Evolutionary conservation across 64 coral and sea anemone genomes (phyloP).

Genomic region (Orbicella faveolata): DNA sequence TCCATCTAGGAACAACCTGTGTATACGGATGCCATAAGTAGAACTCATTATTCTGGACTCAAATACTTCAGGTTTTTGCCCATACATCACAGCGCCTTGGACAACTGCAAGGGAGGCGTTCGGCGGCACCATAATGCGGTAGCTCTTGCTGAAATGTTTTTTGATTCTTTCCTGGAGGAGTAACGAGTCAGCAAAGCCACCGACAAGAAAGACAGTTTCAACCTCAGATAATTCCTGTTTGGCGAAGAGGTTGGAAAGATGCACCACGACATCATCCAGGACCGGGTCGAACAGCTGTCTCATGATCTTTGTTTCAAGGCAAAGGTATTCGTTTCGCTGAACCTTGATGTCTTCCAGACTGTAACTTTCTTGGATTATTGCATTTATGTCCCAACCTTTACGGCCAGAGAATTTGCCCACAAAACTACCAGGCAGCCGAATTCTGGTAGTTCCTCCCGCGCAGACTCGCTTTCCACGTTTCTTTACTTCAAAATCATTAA

Average conservation of each 20-base stretch:
- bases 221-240: neutral
- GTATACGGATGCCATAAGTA: constrained; percentile 7
- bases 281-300: constrained; percentile 14
- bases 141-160: neutral
- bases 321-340: constrained; percentile 15
- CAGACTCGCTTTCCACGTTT: constrained; percentile 19
- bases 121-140: constrained; percentile 4
- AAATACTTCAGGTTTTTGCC: neutral
- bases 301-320: neutral
- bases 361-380: constrained; percentile 8
- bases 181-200: constrained; percentile 35
- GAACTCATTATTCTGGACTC: constrained; percentile 9
- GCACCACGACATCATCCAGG: neutral
- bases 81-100: constrained; percentile 27
- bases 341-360: neutral
- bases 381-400: neutral
- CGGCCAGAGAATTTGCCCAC: neutral
- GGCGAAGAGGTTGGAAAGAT: neutral
- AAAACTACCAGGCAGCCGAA: constrained; percentile 8
- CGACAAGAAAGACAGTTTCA: constrained; percentile 26
- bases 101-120: constrained; percentile 19
- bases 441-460: neutral
- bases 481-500: constrained; percentile 52
- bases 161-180: constrained; percentile 3
- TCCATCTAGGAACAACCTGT: neutral